These are phyloP conservation scores for Labeo rohita DNA, from an alignment of 2,113 vertebrate species.

Conservation along the genomic window DNA sequence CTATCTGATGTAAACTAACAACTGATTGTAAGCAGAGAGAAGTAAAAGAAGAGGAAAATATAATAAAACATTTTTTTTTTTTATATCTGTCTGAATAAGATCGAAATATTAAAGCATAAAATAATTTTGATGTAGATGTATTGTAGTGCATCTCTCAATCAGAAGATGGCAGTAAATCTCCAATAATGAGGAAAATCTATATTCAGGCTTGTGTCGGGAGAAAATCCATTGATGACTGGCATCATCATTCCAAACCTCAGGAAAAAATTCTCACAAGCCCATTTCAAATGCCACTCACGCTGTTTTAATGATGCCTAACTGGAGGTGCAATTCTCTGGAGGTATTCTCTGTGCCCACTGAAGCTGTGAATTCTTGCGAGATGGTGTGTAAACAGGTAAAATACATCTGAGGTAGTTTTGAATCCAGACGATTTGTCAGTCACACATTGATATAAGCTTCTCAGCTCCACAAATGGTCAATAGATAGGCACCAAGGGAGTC, in stretches of 20 bases:
- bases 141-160: not conserved
- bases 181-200: not conserved
- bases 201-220: not conserved
- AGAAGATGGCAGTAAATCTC: constrained; percentile 18
- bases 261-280: not conserved
- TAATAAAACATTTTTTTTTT: not conserved
- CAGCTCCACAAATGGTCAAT: not conserved
- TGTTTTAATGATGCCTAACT: not conserved
- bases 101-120: not conserved
- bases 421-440: not conserved
- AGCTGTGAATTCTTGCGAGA: not conserved
- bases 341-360: not conserved
- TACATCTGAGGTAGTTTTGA: not conserved
- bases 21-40: not conserved
- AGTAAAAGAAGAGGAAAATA: not conserved
- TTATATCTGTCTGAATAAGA: not conserved
- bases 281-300: not conserved
- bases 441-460: not conserved
- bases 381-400: constrained; percentile 3
- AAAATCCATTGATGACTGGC: not conserved
- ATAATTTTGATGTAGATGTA: not conserved
- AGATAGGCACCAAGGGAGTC: not conserved
- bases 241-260: not conserved
- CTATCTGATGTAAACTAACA: not conserved
- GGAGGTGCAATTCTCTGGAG: not conserved